These are phyloP conservation scores for Cheilinus undulatus DNA, from an alignment of 2,113 vertebrate species.

Conservation along the genomic window DNA sequence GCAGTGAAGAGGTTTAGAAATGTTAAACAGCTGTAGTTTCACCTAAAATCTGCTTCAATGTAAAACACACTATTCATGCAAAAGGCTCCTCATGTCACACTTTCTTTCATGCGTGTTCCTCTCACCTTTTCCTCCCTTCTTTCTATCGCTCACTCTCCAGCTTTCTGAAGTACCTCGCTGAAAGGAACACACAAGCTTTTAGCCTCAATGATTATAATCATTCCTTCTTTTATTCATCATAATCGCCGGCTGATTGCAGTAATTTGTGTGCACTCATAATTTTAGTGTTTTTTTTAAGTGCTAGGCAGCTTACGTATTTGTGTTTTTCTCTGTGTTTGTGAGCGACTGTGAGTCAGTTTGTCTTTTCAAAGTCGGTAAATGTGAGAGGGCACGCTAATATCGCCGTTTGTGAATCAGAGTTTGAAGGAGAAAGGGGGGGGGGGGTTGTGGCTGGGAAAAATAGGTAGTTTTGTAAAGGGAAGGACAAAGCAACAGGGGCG, in stretches of 20 bases:
- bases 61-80: conserved; percentile 38
- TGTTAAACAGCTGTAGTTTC: conserved; percentile 18
- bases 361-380: conserved; percentile 26
- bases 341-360: conserved; percentile 7
- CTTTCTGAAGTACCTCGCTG: conserved; percentile 43
- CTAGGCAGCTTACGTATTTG: conserved; percentile 5
- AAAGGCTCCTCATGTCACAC: conserved; percentile 30
- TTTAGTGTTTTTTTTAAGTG: conserved; percentile 26
- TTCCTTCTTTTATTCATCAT: conserved; percentile 57
- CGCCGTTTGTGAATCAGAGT: conserved; percentile 19
- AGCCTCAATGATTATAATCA: conserved; percentile 57
- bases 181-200: conserved; percentile 65
- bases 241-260: conserved; percentile 71
- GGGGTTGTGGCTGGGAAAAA: not conserved
- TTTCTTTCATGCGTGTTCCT: conserved; percentile 10
- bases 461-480: conserved; percentile 22
- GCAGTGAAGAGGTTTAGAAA: not conserved
- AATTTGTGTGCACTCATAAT: conserved; percentile 63
- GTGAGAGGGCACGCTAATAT: conserved; percentile 16
- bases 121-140: conserved; percentile 28
- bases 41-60: conserved; percentile 46
- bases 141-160: not conserved
- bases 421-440: not conserved
- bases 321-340: conserved; percentile 2
- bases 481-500: conserved; percentile 23